These are phyloP conservation scores for Erannis defoliaria DNA, from an alignment of 2,888 invertebrate genomes.

Conservation along the genomic window DNA sequence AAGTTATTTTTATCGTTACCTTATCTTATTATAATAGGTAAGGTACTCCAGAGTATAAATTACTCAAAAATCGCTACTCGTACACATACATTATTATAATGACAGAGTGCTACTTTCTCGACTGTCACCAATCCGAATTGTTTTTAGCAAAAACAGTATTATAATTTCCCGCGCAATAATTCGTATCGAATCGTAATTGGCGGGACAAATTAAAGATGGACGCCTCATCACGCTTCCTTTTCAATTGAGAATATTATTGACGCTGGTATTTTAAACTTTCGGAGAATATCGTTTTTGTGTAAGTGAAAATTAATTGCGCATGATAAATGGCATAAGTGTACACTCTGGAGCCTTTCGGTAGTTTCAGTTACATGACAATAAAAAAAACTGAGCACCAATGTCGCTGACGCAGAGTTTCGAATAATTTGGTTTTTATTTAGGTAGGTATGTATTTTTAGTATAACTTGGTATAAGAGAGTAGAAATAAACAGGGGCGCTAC, in stretches of 20 bases:
- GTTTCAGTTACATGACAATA: too few species aligned
- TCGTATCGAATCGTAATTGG: conserved; percentile 53
- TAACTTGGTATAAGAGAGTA: too few species aligned
- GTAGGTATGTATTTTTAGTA: too few species aligned
- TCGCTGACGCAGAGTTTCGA: neutral
- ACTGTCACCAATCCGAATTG: conserved; percentile 33
- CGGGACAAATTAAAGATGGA: conserved; percentile 54
- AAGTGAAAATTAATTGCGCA: conserved; percentile 34
- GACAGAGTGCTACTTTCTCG: conserved; percentile 22
- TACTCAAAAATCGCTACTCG: neutral
- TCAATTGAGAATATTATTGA: conserved; percentile 40
- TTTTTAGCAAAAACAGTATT: conserved; percentile 42
- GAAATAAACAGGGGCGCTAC: too few species aligned
- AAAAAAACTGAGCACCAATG: too few species aligned
- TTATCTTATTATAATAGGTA: neutral
- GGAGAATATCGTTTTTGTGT: conserved; percentile 28
- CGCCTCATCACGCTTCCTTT: conserved; percentile 36
- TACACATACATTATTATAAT: conserved; percentile 33
- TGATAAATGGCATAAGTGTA: conserved; percentile 15
- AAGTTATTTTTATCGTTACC: too few species aligned
- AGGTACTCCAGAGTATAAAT: neutral
- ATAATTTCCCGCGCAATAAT: conserved; percentile 45
- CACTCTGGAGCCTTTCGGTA: conserved; percentile 2
- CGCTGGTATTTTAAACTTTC: conserved; percentile 31
- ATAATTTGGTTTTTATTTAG: too few species aligned